Base-by-base conservation (phyloP, 2,113 vertebrate species). In the Campylorhamphus procurvoides region DNA sequence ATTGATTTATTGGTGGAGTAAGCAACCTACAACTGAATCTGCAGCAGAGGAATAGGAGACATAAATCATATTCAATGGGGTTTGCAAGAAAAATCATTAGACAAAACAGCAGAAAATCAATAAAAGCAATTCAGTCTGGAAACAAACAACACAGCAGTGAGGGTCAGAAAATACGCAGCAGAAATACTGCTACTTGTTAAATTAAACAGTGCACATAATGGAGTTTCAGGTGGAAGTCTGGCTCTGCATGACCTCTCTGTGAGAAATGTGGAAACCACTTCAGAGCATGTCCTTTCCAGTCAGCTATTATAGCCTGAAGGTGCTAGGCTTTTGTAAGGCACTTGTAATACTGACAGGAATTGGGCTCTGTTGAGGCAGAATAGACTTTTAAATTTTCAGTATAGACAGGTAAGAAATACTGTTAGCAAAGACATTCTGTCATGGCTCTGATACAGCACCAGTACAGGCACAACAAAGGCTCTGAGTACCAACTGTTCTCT, bases 11-110 rank as follows among this genome's bases (percentile, higher is more conserved):
- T 94, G 14, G 7, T 84, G 69, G 39, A 74, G 18, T 42, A 94
- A 92, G 24, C 52, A 81, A 63, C 22, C 27, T 75, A 44, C 18
- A 72, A 31, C 19, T 67, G 52, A 75, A 84, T 92, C 90, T 71
- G 35, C 0, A 0, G 64, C 33, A 81, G 56, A 92, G 39, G 9
- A 78, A 10, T 52, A 40, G 59, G 58, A 28, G 49, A 75, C 29
- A 72, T 95, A 89, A 81, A 91, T 93, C 77, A 64, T 84, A 89
- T 56, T 91, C 87, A 84, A 6, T 68, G 10, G 19, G 7, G 4
- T 71, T 78, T 87, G 87, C 60, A 74, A 84, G 55, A 87, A 92
- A 95, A 92, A 78, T 84, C 39, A 68, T 87, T 89, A 78, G 69
- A 72, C 52, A 75, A 91, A 92, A 81, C 60, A 59, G 60, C 76